These are phyloP conservation scores for Darevskia nairensis DNA, from an alignment of 2,797 vertebrate genomes.

Conservation along the genomic window DNA sequence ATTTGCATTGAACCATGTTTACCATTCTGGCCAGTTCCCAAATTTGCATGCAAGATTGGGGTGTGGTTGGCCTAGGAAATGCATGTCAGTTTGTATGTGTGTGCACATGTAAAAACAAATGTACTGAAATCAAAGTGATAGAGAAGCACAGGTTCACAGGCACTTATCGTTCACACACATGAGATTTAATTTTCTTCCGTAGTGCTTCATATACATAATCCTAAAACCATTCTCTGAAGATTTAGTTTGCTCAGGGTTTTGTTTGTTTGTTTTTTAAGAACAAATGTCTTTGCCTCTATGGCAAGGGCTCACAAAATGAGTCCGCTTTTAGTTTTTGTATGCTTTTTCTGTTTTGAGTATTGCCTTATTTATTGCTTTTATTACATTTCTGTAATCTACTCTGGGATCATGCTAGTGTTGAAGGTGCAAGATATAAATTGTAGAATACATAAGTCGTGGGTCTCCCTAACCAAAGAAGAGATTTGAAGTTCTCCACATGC, in stretches of 20 bases:
- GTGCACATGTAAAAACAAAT: not conserved
- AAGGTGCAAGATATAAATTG: not conserved
- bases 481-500: not conserved
- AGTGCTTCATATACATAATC: not conserved
- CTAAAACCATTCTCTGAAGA: not conserved
- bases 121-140: not conserved
- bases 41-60: not conserved
- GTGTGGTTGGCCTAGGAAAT: no score
- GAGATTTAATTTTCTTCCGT: not conserved
- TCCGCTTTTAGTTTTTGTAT: no score
- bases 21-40: not conserved
- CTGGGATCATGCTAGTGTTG: not conserved
- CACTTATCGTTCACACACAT: not conserved
- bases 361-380: no score
- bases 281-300: no score
- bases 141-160: not conserved
- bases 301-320: no score
- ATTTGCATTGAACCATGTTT: no score
- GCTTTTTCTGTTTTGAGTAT: no score
- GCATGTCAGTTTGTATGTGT: not conserved
- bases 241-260: no score
- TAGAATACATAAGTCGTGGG: not conserved
- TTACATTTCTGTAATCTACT: no score
- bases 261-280: no score
- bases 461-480: not conserved